Percentiles rank a stretch among this genome's conserved stretches.
These are phyloP conservation scores for Heterochromis multidens DNA, from an alignment of 2,113 vertebrate genomes.

Conservation along the genomic window DNA sequence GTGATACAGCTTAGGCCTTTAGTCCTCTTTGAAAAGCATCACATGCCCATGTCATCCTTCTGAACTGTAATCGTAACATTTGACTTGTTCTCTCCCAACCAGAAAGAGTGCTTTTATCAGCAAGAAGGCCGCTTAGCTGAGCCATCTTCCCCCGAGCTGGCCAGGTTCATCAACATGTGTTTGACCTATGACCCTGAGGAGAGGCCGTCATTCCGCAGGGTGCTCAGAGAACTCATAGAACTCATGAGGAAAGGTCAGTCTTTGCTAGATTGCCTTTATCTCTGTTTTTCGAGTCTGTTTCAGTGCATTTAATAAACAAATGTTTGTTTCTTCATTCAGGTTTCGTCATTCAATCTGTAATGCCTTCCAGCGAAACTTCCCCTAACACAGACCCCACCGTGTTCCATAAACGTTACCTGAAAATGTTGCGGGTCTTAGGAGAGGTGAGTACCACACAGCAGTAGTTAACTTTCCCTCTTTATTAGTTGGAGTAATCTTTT, in stretches of 20 bases:
- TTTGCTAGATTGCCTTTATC: neutral
- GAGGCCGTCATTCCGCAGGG: slow-evolving; percentile 84
- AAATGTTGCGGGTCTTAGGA: slow-evolving; percentile 84
- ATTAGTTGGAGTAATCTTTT: neutral
- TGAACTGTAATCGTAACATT: neutral
- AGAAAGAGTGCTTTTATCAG: slow-evolving; percentile 93
- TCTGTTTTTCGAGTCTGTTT: neutral
- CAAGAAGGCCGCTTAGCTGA: slow-evolving; percentile 79
- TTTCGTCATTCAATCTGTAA: slow-evolving; percentile 54
- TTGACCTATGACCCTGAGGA: slow-evolving; percentile 79
- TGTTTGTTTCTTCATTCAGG: slow-evolving; percentile 63
- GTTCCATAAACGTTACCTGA: slow-evolving; percentile 90
- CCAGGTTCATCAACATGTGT: slow-evolving; percentile 84
- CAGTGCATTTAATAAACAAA: neutral
- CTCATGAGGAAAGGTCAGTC: slow-evolving; percentile 81
- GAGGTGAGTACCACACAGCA: slow-evolving; percentile 74
- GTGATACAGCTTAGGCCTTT: neutral
- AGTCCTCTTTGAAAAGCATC: neutral
- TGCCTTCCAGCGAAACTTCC: slow-evolving; percentile 67
- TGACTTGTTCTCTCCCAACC: neutral
- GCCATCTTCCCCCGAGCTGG: slow-evolving; percentile 82
- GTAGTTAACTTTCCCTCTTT: neutral
- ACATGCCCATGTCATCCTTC: neutral
- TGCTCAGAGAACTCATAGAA: slow-evolving; percentile 85
- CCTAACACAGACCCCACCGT: slow-evolving; percentile 76